phyloP scores from a whole-genome alignment of 1,140 invertebrate species.

The Drosophila sechellia region DNA sequence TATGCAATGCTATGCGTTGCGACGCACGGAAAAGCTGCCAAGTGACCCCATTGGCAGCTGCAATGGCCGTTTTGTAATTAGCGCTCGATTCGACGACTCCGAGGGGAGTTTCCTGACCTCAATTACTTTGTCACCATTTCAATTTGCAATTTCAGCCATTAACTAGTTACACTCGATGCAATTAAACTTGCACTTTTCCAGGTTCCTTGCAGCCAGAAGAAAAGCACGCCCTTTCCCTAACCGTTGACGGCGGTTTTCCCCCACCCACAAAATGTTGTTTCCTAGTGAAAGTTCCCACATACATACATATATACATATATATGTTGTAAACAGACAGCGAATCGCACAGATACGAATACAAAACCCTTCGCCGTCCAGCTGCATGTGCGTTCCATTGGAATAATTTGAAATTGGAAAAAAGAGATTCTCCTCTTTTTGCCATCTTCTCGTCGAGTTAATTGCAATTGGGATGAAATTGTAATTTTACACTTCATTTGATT shows the following conservation, averaged over 20 bases:
- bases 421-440: conserved; percentile 39
- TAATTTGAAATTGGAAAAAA: conserved; percentile 79
- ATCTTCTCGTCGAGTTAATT: conserved; percentile 83
- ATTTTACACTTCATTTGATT: conserved; percentile 84
- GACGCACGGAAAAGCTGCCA: conserved; percentile 52
- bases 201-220: conserved; percentile 47
- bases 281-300: conserved; percentile 54
- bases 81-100: conserved; percentile 51
- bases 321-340: conserved; percentile 10
- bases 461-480: conserved; percentile 84
- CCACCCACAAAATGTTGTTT: conserved; percentile 49
- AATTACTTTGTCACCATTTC: conserved; percentile 83
- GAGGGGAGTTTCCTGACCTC: conserved; percentile 74
- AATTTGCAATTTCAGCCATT: conserved; percentile 82
- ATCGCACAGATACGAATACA: conserved; percentile 17
- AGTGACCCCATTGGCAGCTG: conserved; percentile 73
- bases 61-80: conserved; percentile 77
- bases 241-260: conserved; percentile 43
- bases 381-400: conserved; percentile 77
- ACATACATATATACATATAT: neutral
- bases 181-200: conserved; percentile 80
- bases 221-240: conserved; percentile 20
- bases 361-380: conserved; percentile 41
- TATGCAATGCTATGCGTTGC: neutral
- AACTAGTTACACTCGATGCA: conserved; percentile 81